phyloP scores from a whole-genome alignment of 2,888 invertebrate genomes.

The Lacanobia oleracea region DNA sequence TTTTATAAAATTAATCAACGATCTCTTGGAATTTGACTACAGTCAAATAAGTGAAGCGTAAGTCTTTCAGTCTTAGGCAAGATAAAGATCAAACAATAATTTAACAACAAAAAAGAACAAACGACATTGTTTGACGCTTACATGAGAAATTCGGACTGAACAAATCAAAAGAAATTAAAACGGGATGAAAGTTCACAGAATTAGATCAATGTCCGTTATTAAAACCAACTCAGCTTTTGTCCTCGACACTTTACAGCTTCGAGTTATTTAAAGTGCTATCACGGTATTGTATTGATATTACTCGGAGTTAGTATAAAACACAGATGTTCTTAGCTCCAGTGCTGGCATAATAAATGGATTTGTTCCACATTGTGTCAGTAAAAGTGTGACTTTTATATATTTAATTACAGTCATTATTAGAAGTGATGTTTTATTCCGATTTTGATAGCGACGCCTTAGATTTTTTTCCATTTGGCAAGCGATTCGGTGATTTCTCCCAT shows the following conservation, averaged over 20 bases:
- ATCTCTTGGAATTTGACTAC: neutral
- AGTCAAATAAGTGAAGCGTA: neutral
- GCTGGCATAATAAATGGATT: constrained; percentile 10
- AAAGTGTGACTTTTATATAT: too few relatives aligned
- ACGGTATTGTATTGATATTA: constrained; percentile 14
- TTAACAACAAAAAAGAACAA: neutral
- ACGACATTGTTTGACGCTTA: neutral
- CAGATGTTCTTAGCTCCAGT: constrained; percentile 8
- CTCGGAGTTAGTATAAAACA: constrained; percentile 8
- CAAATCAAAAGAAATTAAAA: neutral
- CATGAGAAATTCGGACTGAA: neutral
- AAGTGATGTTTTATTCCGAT: neutral
- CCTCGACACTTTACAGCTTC: neutral
- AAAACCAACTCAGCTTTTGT: constrained; percentile 23
- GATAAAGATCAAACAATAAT: neutral
- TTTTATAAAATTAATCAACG: neutral
- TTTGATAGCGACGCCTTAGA: too few relatives aligned
- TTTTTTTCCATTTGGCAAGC: too few relatives aligned
- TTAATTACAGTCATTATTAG: too few relatives aligned
- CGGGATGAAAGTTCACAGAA: neutral
- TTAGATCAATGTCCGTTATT: neutral
- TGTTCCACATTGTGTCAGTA: constrained; percentile 7
- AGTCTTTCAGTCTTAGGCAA: neutral
- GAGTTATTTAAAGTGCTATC: constrained; percentile 5
- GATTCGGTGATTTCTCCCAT: neutral